Evolutionary conservation across 2,797 vertebrate species (phyloP).

Genomic region (Apodemus agrarius): DNA sequence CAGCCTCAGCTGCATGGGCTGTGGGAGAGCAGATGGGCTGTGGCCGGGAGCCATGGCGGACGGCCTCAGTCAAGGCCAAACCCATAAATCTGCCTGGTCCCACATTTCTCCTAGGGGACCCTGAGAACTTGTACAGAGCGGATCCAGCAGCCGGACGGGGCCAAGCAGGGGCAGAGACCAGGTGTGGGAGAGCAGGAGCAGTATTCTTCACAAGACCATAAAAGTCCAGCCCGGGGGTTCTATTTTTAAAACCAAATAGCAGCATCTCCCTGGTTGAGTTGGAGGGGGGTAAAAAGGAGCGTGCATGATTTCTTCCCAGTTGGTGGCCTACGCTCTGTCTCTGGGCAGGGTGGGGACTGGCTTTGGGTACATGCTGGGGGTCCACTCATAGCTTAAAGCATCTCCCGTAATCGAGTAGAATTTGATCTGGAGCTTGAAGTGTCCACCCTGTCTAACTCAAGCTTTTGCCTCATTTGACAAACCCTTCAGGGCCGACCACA

Average conservation of each 20-base stretch:
- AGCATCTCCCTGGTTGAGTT: neutral
- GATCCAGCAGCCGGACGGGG: constrained; percentile 3
- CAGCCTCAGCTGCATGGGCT: neutral
- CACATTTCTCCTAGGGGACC: neutral
- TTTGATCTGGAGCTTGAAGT: neutral
- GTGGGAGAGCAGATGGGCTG: constrained; percentile 45
- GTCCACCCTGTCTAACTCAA: neutral
- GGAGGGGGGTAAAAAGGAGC: neutral
- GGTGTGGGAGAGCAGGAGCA: constrained; percentile 72
- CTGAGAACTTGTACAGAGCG: constrained; percentile 27
- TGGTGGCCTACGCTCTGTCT: neutral
- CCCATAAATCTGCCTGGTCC: constrained; percentile 88
- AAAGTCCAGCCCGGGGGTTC: constrained; percentile 74
- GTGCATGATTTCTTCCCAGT: neutral
- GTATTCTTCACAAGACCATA: constrained; percentile 74
- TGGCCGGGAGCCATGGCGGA: constrained; percentile 83
- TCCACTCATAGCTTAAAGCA: neutral
- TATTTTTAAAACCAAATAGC: constrained; percentile 71
- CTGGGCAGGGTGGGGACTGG: neutral
- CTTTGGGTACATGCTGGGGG: neutral
- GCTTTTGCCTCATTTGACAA: neutral
- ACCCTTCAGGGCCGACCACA: neutral
- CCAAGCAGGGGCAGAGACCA: constrained; percentile 47
- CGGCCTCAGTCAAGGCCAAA: constrained; percentile 89
- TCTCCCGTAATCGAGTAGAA: neutral